Evolutionary conservation across 2,888 invertebrate species (phyloP).

Genomic region (Ischnus inquisitorius): DNA sequence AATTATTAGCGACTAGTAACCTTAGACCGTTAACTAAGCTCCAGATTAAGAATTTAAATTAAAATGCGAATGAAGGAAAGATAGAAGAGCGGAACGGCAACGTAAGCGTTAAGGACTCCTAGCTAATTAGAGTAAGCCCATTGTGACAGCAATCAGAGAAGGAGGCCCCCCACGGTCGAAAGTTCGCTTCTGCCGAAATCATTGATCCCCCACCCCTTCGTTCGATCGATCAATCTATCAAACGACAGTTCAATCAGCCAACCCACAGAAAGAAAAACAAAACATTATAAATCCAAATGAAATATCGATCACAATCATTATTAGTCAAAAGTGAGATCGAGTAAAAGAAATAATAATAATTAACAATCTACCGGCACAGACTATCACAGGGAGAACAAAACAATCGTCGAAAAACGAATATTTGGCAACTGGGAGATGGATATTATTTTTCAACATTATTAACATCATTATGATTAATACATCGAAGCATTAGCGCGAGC

Average conservation of each 20-base stretch:
- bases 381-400: conserved; percentile 34
- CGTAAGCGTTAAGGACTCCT: conserved; percentile 42
- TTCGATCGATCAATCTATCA: conserved; percentile 18
- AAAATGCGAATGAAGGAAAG: conserved; percentile 41
- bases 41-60: conserved; percentile 76
- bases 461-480: neutral
- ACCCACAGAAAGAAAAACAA: conserved; percentile 28
- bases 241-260: conserved; percentile 35
- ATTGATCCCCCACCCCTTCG: conserved; percentile 27
- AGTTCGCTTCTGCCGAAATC: conserved; percentile 60
- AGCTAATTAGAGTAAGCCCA: conserved; percentile 78
- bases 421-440: conserved; percentile 43
- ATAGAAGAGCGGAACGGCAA: conserved; percentile 24
- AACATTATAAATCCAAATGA: conserved; percentile 8
- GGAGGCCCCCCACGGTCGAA: conserved; percentile 74
- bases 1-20: conserved; percentile 73
- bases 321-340: conserved; percentile 6
- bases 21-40: conserved; percentile 68
- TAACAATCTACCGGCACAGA: conserved; percentile 53
- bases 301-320: conserved; percentile 55
- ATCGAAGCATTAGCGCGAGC: no score
- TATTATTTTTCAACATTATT: conserved; percentile 61
- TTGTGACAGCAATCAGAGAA: conserved; percentile 83
- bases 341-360: conserved; percentile 39
- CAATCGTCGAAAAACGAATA: neutral